These are phyloP conservation scores for Leptinotarsa texana DNA, from an alignment of 1,140 invertebrate species.

Conservation along the genomic window DNA sequence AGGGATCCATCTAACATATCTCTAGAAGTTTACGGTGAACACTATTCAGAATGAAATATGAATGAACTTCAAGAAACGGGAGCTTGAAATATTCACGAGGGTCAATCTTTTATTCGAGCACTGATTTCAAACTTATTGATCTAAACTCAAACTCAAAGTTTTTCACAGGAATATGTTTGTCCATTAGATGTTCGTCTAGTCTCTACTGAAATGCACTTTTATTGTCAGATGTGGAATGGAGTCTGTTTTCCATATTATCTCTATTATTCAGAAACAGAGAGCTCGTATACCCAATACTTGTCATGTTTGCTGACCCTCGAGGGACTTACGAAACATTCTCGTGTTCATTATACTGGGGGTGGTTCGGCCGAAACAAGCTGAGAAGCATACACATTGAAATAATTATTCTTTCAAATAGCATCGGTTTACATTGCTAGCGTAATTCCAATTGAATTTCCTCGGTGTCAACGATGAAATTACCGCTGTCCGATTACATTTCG, in stretches of 20 bases:
- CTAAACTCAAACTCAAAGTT: not conserved
- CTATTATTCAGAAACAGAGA: not conserved
- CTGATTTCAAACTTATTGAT: not conserved
- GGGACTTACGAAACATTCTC: too few relatives aligned
- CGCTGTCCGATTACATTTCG: too few relatives aligned
- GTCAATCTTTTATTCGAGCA: not conserved
- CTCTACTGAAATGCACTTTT: not conserved
- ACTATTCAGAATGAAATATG: not conserved
- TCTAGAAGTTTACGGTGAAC: not conserved
- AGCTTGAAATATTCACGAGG: not conserved
- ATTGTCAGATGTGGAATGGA: not conserved
- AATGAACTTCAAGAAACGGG: not conserved
- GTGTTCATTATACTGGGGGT: too few relatives aligned
- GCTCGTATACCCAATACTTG: not conserved
- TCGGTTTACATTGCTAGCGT: too few relatives aligned
- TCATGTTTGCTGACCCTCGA: not conserved
- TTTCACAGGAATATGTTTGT: not conserved
- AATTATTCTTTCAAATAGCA: too few relatives aligned
- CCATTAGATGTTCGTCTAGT: not conserved
- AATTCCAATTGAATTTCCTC: too few relatives aligned
- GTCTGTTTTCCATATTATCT: constrained; percentile 1
- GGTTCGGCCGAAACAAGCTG: too few relatives aligned
- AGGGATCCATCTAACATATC: too few relatives aligned
- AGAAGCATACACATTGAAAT: too few relatives aligned
- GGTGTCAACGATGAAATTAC: too few relatives aligned